Percentiles rank a stretch among this genome's conserved stretches.
Evolutionary conservation across 2,888 invertebrate genomes (phyloP).

Genomic region (Melanotus villosus): DNA sequence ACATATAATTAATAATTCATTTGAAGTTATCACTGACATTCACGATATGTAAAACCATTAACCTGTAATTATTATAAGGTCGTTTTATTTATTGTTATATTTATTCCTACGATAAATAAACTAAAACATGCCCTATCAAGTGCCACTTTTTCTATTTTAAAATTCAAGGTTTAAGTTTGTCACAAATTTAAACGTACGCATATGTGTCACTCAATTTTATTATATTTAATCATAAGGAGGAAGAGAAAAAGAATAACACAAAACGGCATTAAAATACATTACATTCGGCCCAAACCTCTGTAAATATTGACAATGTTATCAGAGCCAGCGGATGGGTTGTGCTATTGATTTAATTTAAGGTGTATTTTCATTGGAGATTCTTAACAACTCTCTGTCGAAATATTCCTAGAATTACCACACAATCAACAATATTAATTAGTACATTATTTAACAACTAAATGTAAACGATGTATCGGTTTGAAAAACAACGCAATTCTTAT

Average conservation of each 20-base stretch:
- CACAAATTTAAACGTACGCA: background rate
- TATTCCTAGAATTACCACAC: conserved; percentile 40
- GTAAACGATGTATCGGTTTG: background rate
- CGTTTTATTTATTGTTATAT: conserved; percentile 18
- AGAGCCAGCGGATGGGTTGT: conserved; percentile 45
- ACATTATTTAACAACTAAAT: background rate
- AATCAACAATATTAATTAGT: conserved; percentile 36
- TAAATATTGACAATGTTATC: conserved; percentile 49
- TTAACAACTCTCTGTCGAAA: conserved; percentile 40
- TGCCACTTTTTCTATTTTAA: background rate
- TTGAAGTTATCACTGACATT: conserved; percentile 26
- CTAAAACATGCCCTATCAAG: background rate
- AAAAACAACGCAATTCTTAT: background rate
- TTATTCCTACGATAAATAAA: conserved; percentile 13
- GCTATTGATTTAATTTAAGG: conserved; percentile 51
- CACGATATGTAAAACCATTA: conserved; percentile 31
- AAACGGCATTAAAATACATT: conserved; percentile 3
- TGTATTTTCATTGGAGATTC: conserved; percentile 50
- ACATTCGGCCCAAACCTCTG: conserved; percentile 36
- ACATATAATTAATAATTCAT: conserved; percentile 35
- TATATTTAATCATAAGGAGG: background rate
- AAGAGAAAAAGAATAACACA: background rate
- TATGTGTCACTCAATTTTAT: background rate
- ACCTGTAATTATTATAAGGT: conserved; percentile 31
- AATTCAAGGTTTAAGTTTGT: background rate